Evolutionary conservation across 2,797 vertebrate genomes (phyloP).

Genomic region (Florisuga fusca): DNA sequence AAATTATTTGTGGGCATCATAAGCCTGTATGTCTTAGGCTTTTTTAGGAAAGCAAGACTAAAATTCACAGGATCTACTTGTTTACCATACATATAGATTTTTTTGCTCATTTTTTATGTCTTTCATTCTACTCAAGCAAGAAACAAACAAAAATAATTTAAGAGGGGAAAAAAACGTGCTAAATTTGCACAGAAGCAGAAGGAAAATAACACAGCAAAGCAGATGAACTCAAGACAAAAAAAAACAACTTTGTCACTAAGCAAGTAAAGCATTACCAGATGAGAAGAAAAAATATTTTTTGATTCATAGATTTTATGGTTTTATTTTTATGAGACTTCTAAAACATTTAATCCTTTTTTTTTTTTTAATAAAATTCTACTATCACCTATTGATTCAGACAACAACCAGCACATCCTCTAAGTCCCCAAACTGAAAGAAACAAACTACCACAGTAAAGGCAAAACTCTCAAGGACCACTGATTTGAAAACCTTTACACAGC

Average conservation of each 20-base stretch:
- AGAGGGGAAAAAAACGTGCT: neutral
- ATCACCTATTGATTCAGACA: neutral
- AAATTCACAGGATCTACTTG: neutral
- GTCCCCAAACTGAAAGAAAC: neutral
- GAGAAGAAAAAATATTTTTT: neutral
- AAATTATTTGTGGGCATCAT: neutral
- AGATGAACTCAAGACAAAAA: neutral
- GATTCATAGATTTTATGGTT: neutral
- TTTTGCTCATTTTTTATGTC: neutral
- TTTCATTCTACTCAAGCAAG: neutral
- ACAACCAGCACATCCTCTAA: neutral
- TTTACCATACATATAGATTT: neutral
- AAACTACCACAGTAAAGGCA: neutral
- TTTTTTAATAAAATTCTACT: neutral
- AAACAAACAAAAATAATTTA: neutral
- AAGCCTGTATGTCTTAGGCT: neutral
- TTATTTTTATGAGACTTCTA: neutral
- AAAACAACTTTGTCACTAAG: neutral
- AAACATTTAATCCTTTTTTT: neutral
- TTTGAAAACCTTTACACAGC: neutral
- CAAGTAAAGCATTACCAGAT: neutral
- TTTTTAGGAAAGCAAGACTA: neutral
- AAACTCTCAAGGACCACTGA: neutral
- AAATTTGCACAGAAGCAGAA: neutral
- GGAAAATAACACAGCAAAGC: neutral